Conservation (phyloP, 2,797 vertebrate species). For the Yasuhikotakia modesta region DNA sequence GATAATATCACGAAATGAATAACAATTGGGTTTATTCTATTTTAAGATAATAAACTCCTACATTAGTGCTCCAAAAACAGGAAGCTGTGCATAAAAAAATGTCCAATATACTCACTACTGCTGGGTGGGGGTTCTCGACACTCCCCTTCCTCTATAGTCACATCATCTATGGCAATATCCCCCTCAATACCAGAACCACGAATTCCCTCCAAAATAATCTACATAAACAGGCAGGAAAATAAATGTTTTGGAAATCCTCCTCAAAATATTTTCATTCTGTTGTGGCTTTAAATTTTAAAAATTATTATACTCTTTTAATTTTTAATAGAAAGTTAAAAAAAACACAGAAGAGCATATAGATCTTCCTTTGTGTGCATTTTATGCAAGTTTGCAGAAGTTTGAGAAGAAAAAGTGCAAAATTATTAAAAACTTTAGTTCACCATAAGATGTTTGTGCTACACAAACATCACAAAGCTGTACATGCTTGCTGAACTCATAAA, state of each 20-base stretch:
- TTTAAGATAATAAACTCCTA: constrained; percentile 5
- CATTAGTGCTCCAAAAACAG: neutral
- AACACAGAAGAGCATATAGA: too few relatives aligned
- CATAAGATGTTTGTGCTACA: neutral
- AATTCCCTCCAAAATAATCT: constrained; percentile 93
- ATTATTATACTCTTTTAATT: neutral
- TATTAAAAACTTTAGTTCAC: neutral
- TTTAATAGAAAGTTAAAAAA: too few relatives aligned
- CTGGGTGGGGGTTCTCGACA: constrained; percentile 89
- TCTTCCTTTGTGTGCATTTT: neutral
- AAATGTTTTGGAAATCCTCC: too few relatives aligned
- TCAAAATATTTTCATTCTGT: neutral
- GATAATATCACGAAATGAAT: constrained; percentile 1
- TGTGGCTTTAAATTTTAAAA: too few relatives aligned
- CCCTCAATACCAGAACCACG: constrained; percentile 92
- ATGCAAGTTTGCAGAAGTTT: too few relatives aligned
- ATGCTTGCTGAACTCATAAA: neutral
- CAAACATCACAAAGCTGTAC: neutral
- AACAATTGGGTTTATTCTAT: neutral
- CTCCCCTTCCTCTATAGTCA: constrained; percentile 91
- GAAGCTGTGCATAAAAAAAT: constrained; percentile 25
- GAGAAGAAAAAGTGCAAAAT: too few relatives aligned
- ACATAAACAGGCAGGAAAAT: constrained; percentile 9
- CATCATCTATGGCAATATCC: constrained; percentile 92
- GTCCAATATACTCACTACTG: constrained; percentile 78